Conservation (phyloP, 2,888 invertebrate genomes). For the Vandiemenella viatica region DNA sequence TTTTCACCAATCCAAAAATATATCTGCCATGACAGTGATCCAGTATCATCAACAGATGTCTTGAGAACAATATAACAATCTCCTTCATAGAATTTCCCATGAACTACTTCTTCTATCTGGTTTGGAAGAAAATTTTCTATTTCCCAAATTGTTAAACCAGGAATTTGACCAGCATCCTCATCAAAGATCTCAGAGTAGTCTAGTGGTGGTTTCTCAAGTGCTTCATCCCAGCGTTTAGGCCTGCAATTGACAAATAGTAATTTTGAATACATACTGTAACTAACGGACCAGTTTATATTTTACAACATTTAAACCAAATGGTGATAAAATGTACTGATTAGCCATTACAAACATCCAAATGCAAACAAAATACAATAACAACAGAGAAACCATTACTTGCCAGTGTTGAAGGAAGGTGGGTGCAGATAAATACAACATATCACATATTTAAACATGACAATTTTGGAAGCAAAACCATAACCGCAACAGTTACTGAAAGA, state of each 20-base stretch:
- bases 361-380: too few species aligned
- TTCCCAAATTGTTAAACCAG: conserved; percentile 93
- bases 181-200: conserved; percentile 97
- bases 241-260: conserved; percentile 30
- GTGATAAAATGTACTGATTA: conserved; percentile 6
- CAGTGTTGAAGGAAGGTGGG: too few species aligned
- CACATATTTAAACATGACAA: too few species aligned
- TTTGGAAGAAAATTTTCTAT: conserved; percentile 98
- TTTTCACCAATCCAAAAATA: conserved; percentile 98
- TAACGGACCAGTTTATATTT: too few species aligned
- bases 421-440: too few species aligned
- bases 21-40: conserved; percentile 84
- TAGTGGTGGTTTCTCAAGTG: conserved; percentile 82
- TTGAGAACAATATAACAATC: conserved; percentile 96
- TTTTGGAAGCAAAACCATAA: too few species aligned
- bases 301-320: not conserved
- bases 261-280: too few species aligned
- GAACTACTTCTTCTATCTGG: conserved; percentile 79
- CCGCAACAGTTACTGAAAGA: too few species aligned
- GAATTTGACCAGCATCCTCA: conserved; percentile 82
- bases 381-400: too few species aligned
- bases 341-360: conserved; percentile 1
- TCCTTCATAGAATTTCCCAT: conserved; percentile 97
- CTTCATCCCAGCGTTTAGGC: conserved; percentile 93
- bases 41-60: conserved; percentile 68